These are phyloP conservation scores for Falco columbarius DNA, from an alignment of 2,797 vertebrate species.

Conservation along the genomic window DNA sequence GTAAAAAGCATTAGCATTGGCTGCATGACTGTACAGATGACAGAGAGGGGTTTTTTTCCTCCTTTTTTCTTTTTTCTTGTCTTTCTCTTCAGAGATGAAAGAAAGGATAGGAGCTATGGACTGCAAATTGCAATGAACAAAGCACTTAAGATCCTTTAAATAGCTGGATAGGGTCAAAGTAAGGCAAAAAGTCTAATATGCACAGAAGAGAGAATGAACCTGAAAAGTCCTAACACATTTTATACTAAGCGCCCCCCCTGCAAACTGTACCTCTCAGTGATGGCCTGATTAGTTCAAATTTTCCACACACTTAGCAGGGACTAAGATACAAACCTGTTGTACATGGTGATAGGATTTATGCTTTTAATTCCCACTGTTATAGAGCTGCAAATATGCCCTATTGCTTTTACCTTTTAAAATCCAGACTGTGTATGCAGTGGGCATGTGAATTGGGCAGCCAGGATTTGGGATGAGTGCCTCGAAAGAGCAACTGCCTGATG, in stretches of 20 bases:
- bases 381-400: not conserved
- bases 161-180: conserved; percentile 37
- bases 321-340: not conserved
- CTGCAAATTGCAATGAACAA: conserved; percentile 47
- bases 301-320: not conserved
- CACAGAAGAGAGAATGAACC: not conserved
- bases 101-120: not conserved
- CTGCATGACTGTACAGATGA: not conserved
- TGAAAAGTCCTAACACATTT: not conserved
- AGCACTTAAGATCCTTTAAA: conserved; percentile 54
- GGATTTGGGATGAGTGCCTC: not conserved
- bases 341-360: not conserved
- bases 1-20: not conserved
- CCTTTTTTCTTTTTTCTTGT: conserved; percentile 6
- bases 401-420: conserved; percentile 6
- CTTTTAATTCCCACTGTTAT: conserved; percentile 1
- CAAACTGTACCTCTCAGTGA: not conserved
- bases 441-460: not conserved
- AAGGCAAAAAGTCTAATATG: conserved; percentile 3
- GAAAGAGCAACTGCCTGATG: not conserved
- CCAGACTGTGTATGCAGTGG: not conserved
- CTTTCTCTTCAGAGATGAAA: conserved; percentile 55
- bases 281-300: conserved; percentile 49
- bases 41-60: not conserved
- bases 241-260: not conserved